Evolutionary conservation across 2,797 vertebrate species (phyloP).

Genomic region (Eutrigla gurnardus): DNA sequence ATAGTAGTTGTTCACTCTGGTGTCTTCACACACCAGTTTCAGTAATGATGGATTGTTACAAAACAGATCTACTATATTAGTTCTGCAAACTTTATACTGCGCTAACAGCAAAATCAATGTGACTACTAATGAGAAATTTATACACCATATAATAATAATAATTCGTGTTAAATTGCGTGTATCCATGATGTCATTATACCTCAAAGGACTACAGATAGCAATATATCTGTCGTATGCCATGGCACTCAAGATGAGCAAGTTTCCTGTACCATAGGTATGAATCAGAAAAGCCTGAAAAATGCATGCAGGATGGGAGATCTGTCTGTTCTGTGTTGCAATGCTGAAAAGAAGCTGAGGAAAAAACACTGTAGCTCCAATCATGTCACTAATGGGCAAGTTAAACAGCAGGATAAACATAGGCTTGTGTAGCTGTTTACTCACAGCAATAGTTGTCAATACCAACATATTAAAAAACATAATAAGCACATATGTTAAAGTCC

Average conservation of each 20-base stretch:
- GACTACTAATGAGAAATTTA: conserved; percentile 31
- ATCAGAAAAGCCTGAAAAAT: conserved; percentile 76
- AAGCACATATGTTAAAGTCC: conserved; percentile 61
- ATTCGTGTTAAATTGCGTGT: conserved; percentile 53
- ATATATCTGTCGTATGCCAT: conserved; percentile 87
- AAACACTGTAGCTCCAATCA: conserved; percentile 74
- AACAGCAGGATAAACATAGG: conserved; percentile 82
- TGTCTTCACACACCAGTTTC: conserved; percentile 77
- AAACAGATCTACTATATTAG: conserved; percentile 70
- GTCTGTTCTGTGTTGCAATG: conserved; percentile 71
- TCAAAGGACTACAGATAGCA: conserved; percentile 83
- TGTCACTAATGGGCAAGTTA: conserved; percentile 77
- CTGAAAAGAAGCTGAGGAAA: conserved; percentile 74
- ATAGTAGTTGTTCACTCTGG: conserved; percentile 73
- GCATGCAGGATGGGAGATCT: conserved; percentile 75
- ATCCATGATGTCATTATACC: conserved; percentile 77
- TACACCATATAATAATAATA: conserved; percentile 60
- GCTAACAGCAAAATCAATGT: conserved; percentile 44
- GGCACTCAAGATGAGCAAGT: conserved; percentile 77
- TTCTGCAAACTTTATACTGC: conserved; percentile 66
- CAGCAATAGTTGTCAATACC: conserved; percentile 63
- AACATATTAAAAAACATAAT: conserved; percentile 72
- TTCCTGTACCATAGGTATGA: conserved; percentile 79
- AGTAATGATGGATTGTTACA: conserved; percentile 82
- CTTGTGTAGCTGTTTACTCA: conserved; percentile 72